Evolutionary conservation across 2,797 vertebrate genomes (phyloP).

Genomic region (Telmatherina bonti): DNA sequence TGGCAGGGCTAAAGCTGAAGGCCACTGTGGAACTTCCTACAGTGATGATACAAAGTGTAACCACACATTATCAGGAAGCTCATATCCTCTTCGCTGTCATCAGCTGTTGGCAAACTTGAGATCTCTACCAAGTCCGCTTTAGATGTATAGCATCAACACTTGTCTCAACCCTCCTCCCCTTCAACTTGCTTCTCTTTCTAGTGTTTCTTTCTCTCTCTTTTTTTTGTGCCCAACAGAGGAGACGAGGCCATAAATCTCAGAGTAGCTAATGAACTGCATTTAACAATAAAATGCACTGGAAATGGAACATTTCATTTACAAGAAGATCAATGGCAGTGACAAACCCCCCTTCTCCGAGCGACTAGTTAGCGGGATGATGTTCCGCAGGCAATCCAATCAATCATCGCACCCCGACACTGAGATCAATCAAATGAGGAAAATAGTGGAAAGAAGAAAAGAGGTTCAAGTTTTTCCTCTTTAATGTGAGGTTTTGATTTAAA

Average conservation of each 20-base stretch:
- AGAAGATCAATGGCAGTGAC: slow-evolving; percentile 84
- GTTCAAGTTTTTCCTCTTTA: slow-evolving; percentile 56
- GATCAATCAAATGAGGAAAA: slow-evolving; percentile 76
- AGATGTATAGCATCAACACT: slow-evolving; percentile 50
- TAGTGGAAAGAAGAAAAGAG: slow-evolving; percentile 51
- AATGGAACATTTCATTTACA: slow-evolving; percentile 86
- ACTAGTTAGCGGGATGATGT: slow-evolving; percentile 81
- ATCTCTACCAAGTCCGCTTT: slow-evolving; percentile 66
- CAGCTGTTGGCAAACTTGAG: slow-evolving; percentile 55
- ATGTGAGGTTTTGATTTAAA: slow-evolving; percentile 62
- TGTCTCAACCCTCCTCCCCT: slow-evolving; percentile 33
- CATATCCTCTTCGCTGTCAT: slow-evolving; percentile 50
- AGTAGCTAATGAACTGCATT: slow-evolving; percentile 86
- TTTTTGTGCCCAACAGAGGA: slow-evolving; percentile 53
- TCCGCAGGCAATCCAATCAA: slow-evolving; percentile 83
- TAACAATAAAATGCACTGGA: slow-evolving; percentile 87
- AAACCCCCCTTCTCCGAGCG: slow-evolving; percentile 76
- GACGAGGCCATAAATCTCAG: slow-evolving; percentile 81
- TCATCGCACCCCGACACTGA: slow-evolving; percentile 77
- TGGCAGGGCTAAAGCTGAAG: background rate
- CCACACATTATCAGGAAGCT: slow-evolving; percentile 48
- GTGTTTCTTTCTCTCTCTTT: slow-evolving; percentile 25
- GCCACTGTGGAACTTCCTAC: background rate
- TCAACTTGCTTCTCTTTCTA: slow-evolving; percentile 34
- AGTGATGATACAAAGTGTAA: slow-evolving; percentile 17